Base-by-base conservation (phyloP, 1,140 invertebrate genomes). In the Euglossa dilemma region DNA sequence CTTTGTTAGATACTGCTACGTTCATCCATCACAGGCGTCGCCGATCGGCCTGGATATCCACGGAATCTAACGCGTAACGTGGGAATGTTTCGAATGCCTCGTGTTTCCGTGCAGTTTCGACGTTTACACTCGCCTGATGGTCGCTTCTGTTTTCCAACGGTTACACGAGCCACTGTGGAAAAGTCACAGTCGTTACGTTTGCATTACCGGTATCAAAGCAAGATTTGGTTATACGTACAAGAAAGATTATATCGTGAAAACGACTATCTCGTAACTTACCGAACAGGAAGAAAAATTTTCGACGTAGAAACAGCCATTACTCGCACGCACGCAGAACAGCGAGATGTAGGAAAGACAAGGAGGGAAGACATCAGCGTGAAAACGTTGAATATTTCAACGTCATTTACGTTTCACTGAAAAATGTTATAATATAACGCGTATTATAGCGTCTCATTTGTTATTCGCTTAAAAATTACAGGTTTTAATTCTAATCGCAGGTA, bases 1-100 rank as follows among this genome's bases (percentile, higher is more conserved):
- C 87, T 88, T 86, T 75, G 78, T 81, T 85, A 87, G 87, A 89
- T 89, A 88, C 80, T 80, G 61, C 72, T 28, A 20, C 57, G 76
- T 84, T 77, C 82, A 88, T 88, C 78, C 64, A 80, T 85, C 86
- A 87, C 72, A 54, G 6, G 12, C 23, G 9, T 56, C 20, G 23
- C 18, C 28, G 16, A 66, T 64, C 50, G n/a, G 36, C 36, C 23
- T 18, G 20, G 23, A 50, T 73, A 59, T 63, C 36, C 66, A 45
- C 36, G n/a, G 14, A 56, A 28, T 23, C 59, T 54, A 57, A 64
- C 64, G 23, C 28, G 52, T 14, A 50, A 76, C 81, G 75, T 70
- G 75, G 75, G 81, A 83, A 77, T 73, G 8, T 36, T 61, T 28
- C 52, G 43, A 73, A 73, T 57, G 8, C 28, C 59, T 6, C 28